Conservation (phyloP, 1,140 invertebrate species). For the Wiebesia pumilae region DNA sequence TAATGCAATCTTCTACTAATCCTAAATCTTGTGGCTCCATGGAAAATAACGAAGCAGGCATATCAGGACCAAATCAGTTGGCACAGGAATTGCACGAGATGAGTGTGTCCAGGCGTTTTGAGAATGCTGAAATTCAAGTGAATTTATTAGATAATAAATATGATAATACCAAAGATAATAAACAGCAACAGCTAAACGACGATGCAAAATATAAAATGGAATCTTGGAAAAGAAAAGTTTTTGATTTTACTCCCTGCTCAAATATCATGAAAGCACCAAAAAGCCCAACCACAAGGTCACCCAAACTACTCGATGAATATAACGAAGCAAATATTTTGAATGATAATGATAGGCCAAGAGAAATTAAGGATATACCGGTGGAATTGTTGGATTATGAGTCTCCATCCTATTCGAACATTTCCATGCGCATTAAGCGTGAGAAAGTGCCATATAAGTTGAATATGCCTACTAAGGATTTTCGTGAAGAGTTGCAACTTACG, state of each 20-base stretch:
- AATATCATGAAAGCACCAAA: constrained; percentile 47
- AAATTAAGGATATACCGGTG: not conserved
- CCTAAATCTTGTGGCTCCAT: not conserved
- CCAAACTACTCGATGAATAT: constrained; percentile 66
- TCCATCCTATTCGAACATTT: constrained; percentile 62
- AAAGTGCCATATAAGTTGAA: constrained; percentile 56
- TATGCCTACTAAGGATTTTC: constrained; percentile 53
- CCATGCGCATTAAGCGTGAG: constrained; percentile 49
- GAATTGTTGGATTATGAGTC: constrained; percentile 39
- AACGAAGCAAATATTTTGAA: constrained; percentile 68
- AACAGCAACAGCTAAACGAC: not conserved
- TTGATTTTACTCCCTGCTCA: constrained; percentile 54
- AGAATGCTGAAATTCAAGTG: constrained; percentile 51
- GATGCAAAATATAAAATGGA: constrained; percentile 19
- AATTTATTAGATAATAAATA: constrained; percentile 41
- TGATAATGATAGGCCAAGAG: constrained; percentile 52
- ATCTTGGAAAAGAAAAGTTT: constrained; percentile 48
- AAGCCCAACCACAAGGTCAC: constrained; percentile 58
- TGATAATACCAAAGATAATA: constrained; percentile 50
- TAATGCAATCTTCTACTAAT: constrained; percentile 60
- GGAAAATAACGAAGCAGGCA: constrained; percentile 1
- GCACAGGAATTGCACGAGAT: constrained; percentile 62
- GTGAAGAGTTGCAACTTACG: constrained; percentile 61
- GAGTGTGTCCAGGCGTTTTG: constrained; percentile 50
- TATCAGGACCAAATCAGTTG: constrained; percentile 55